Evolutionary conservation across 2,888 invertebrate species (phyloP).

Genomic region (Macrosoma leucophasiata): DNA sequence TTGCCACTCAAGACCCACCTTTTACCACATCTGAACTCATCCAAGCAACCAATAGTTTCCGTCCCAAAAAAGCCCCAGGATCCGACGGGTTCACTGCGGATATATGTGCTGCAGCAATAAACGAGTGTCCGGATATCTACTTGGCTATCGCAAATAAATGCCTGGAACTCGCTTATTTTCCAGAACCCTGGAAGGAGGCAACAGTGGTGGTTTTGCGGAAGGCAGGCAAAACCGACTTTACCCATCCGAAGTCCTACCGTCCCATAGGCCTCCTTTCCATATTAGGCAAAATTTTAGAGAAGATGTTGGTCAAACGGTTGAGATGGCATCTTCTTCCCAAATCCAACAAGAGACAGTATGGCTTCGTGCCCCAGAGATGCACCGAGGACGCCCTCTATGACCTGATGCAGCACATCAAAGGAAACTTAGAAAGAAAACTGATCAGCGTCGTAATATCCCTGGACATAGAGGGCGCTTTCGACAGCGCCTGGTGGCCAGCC

Average conservation of each 20-base stretch:
- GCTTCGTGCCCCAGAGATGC: constrained; percentile 13
- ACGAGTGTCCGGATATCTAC: too few relatives aligned
- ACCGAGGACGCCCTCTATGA: constrained; percentile 8
- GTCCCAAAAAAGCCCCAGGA: background rate
- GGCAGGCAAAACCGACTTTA: too few relatives aligned
- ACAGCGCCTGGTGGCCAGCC: constrained; percentile 12
- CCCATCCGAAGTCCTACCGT: constrained; percentile 15
- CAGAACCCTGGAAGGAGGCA: too few relatives aligned
- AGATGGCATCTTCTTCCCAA: constrained; percentile 13
- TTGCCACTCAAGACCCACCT: too few relatives aligned
- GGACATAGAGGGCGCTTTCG: constrained; percentile 9
- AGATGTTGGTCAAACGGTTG: constrained; percentile 9
- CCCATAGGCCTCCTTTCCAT: constrained; percentile 15
- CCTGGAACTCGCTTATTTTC: too few relatives aligned
- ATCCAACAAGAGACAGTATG: constrained; percentile 12
- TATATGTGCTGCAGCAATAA: too few relatives aligned
- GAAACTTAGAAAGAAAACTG: constrained; percentile 3
- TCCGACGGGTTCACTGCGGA: background rate
- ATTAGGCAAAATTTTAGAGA: constrained; percentile 10
- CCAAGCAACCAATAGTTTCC: too few relatives aligned
- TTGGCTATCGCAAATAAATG: too few relatives aligned
- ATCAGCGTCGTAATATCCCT: constrained; percentile 1
- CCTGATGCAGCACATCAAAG: constrained; percentile 6
- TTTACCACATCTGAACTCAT: too few relatives aligned
- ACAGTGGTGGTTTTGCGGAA: too few relatives aligned